Evolutionary conservation across 2,113 vertebrate genomes (phyloP).

Genomic region (Baryphthengus martii): DNA sequence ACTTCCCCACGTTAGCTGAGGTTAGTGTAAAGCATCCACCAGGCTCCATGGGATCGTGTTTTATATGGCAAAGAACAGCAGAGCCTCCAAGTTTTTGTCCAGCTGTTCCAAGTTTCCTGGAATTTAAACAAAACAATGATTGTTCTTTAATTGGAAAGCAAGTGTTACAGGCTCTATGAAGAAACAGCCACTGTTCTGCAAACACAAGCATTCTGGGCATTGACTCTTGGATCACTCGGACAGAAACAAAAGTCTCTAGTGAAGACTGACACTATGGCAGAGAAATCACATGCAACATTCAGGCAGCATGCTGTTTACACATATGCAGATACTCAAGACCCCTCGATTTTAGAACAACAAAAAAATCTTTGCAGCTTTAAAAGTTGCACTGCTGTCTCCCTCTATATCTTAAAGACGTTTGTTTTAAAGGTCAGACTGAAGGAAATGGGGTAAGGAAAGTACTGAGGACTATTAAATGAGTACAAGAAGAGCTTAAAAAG

Average conservation of each 20-base stretch:
- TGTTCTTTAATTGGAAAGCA: neutral
- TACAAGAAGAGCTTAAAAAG: neutral
- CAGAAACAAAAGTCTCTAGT: neutral
- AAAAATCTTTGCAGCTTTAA: neutral
- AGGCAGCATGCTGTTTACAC: neutral
- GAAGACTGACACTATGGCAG: neutral
- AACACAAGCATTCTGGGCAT: neutral
- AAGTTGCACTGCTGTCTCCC: neutral
- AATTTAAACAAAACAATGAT: constrained; percentile 29
- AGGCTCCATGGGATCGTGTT: constrained; percentile 92
- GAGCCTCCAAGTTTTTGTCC: constrained; percentile 97
- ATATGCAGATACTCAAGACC: neutral
- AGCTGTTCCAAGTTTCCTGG: constrained; percentile 94
- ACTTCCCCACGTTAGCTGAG: constrained; percentile 96
- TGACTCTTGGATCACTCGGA: neutral
- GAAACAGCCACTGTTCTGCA: neutral
- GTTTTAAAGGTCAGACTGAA: neutral
- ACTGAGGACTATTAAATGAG: neutral
- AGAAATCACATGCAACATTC: neutral
- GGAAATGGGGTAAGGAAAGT: neutral
- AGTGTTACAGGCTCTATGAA: neutral
- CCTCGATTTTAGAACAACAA: neutral
- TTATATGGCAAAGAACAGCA: constrained; percentile 95
- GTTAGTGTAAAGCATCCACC: constrained; percentile 92
- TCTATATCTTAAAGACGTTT: neutral